Evolutionary conservation across 2,797 vertebrate species (phyloP).

Genomic region (Urophycis tenuis): DNA sequence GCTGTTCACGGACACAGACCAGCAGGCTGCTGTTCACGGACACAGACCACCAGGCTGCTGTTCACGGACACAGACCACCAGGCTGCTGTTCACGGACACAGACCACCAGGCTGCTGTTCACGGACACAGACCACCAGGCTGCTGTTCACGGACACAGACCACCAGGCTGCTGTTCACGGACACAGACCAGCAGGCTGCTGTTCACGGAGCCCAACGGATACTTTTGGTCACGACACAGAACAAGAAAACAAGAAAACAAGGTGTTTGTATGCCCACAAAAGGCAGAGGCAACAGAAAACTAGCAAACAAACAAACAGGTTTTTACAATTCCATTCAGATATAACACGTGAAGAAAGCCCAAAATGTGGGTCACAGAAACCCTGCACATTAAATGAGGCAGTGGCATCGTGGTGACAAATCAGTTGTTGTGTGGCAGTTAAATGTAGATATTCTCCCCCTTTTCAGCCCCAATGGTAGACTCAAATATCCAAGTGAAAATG

Average conservation of each 20-base stretch:
- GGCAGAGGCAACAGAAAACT: constrained; percentile 41
- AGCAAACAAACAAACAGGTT: constrained; percentile 13
- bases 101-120: too few species aligned
- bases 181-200: constrained; percentile 48
- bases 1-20: background rate
- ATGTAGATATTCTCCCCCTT: constrained; percentile 32
- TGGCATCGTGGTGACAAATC: constrained; percentile 42
- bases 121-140: too few species aligned
- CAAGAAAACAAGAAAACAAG: background rate
- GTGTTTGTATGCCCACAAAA: constrained; percentile 43
- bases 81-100: too few species aligned
- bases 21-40: too few species aligned
- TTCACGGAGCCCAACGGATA: constrained; percentile 30
- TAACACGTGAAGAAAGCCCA: constrained; percentile 34
- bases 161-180: constrained; percentile 19
- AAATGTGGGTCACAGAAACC: constrained; percentile 14
- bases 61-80: too few species aligned
- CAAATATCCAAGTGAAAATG: constrained; percentile 21
- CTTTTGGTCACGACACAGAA: constrained; percentile 42
- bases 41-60: too few species aligned
- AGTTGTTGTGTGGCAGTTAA: constrained; percentile 23
- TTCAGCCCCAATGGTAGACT: constrained; percentile 28
- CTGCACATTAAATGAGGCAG: constrained; percentile 47
- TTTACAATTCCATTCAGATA: constrained; percentile 34
- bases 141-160: too few species aligned